phyloP scores from a whole-genome alignment of 2,113 vertebrate species.

The Phoenicopterus ruber region DNA sequence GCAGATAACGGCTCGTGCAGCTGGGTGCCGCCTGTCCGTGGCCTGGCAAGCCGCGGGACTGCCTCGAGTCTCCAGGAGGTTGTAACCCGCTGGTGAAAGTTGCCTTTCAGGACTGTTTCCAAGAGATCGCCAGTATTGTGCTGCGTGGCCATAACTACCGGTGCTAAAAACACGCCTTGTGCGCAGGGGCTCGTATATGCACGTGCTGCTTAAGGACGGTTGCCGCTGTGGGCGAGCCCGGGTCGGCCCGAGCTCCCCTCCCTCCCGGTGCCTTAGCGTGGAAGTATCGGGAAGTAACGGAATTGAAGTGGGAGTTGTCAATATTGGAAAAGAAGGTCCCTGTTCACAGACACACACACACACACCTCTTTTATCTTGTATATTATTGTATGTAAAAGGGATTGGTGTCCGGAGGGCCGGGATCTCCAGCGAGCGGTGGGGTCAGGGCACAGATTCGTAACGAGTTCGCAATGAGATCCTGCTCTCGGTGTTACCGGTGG shows the following conservation, averaged over 20 bases:
- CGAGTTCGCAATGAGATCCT: neutral
- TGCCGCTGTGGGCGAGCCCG: neutral
- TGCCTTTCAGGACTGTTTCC: neutral
- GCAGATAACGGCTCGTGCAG: neutral
- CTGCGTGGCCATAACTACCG: accelerated
- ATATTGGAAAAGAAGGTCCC: too few relatives aligned
- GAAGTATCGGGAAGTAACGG: neutral
- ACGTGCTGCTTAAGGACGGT: neutral
- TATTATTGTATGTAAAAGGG: accelerated
- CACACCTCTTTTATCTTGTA: too few relatives aligned
- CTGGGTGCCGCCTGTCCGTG: accelerated
- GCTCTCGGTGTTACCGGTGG: neutral
- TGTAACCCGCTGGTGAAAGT: neutral
- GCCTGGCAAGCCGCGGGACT: accelerated
- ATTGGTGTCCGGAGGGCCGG: neutral
- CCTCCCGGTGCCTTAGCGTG: accelerated
- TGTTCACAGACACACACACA: too few relatives aligned
- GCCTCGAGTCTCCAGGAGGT: accelerated
- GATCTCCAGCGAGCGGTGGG: accelerated
- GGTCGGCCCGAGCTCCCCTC: neutral
- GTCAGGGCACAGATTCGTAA: accelerated
- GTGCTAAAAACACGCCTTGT: neutral
- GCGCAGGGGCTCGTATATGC: too few relatives aligned
- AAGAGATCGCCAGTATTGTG: neutral
- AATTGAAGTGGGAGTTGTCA: neutral